Evolutionary conservation across 2,113 vertebrate species (phyloP).

Genomic region (Campylomormyrus tamandua): DNA sequence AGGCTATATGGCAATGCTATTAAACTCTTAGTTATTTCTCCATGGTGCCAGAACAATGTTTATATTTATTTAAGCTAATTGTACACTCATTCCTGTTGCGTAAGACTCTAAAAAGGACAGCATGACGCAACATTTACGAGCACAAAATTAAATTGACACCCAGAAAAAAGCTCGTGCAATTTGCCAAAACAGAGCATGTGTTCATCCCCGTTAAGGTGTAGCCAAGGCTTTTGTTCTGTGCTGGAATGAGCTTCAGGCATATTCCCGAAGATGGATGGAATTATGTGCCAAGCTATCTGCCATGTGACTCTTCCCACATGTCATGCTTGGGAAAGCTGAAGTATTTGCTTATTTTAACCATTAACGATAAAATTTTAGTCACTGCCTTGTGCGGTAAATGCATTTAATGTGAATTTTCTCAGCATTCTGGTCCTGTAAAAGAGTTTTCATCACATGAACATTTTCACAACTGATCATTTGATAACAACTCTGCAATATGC

Average conservation of each 20-base stretch:
- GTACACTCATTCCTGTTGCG: background rate
- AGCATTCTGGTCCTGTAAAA: background rate
- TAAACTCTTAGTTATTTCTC: background rate
- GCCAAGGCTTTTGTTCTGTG: background rate
- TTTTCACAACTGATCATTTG: background rate
- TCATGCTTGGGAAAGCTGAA: background rate
- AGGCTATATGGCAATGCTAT: background rate
- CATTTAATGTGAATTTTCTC: background rate
- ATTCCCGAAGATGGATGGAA: background rate
- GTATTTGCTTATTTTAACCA: background rate
- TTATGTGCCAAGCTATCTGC: background rate
- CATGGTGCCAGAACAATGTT: background rate
- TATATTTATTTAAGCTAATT: background rate
- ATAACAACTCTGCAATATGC: background rate
- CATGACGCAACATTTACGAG: background rate
- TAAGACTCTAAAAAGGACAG: background rate
- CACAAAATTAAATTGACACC: background rate
- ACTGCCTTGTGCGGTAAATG: background rate
- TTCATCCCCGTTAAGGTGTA: background rate
- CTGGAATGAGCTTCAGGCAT: background rate
- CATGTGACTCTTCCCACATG: background rate
- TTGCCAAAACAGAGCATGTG: background rate
- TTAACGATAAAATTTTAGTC: background rate
- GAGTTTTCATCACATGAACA: background rate
- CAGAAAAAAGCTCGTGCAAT: background rate